A percentile compares a stretch with the other conserved stretches of the same genome.
phyloP scores from a whole-genome alignment of 2,113 vertebrate genomes.

The Numida meleagris region DNA sequence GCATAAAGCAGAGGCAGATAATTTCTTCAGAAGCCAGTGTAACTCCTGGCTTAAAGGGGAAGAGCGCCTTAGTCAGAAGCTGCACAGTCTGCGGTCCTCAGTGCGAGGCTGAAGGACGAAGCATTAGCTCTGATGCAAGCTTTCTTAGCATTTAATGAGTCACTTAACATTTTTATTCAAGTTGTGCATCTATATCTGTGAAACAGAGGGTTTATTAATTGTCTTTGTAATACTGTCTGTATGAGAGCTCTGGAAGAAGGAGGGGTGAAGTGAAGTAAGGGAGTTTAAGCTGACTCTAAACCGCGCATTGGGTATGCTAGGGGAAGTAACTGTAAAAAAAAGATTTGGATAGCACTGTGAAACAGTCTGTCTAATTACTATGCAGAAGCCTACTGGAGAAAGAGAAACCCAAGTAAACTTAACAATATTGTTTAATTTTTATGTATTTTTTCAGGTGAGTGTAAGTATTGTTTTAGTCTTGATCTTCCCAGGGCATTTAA shows the following conservation, averaged over 20 bases:
- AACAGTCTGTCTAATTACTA: background rate
- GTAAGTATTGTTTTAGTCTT: background rate
- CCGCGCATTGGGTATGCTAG: background rate
- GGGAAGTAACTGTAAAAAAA: background rate
- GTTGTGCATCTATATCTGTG: background rate
- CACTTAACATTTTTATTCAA: background rate
- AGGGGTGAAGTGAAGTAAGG: background rate
- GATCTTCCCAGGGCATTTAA: background rate
- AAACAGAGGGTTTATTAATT: background rate
- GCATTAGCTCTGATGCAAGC: background rate
- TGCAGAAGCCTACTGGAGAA: background rate
- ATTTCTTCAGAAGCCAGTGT: background rate
- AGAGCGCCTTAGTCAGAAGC: background rate
- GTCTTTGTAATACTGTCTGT: background rate
- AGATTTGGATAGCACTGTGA: background rate
- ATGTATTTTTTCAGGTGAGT: background rate
- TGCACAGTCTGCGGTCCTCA: background rate
- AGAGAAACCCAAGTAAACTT: background rate
- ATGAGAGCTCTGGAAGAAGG: background rate
- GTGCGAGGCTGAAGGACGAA: background rate
- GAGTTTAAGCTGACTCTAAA: background rate
- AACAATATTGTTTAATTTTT: background rate
- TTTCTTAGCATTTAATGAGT: background rate
- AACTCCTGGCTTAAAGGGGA: background rate
- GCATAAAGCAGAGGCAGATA: background rate